Base-by-base conservation (phyloP, 1,140 invertebrate species). In the Ceratitis capitata region DNA sequence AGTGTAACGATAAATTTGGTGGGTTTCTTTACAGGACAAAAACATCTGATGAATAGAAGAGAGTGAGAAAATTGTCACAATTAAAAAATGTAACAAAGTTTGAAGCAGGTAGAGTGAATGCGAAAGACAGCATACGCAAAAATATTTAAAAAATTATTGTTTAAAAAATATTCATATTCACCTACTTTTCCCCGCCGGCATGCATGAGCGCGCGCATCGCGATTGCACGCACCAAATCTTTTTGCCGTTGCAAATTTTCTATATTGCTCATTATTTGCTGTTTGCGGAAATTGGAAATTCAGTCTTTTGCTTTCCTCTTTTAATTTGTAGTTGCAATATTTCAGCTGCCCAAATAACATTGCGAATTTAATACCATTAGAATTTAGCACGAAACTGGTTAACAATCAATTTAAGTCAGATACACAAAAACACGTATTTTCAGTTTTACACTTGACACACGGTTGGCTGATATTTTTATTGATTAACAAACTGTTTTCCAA, bases 291-390 rank as follows among this genome's bases (percentile, higher is more conserved):
- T 56, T 26, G 1, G n/a, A 56, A 56, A 14, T n/a, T 6, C 3
- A 45, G 35, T 78, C n/a, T 78, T 9, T 23, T 3, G 10, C 2
- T 6, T 26, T 23, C 1, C 0, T 47, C 23, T 45, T 45, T 16
- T 78, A 45, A 45, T 47, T 78, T 78, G 3, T 45, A 45, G 45
- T 78, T 78, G 69, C 69, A 45, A 39, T 78, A 12, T n/a, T 23
- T 78, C 69, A 78, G 69, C 69, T 78, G 42, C 16, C 69, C 10
- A 78, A 78, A 78, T 45, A 45, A 45, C 69, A 78, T 78, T 78
- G 69, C 69, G 69, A 78, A 45, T 78, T 78, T 78, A 35, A 35
- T 45, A 78, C 16, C 69, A 78, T 78, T 16, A 45, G 2, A 42
- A 78, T 23, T 78, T 78, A 19, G 6, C 14, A 42, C 19, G 26